phyloP scores from a whole-genome alignment of 2,797 vertebrate genomes.

The Lithobates pipiens region DNA sequence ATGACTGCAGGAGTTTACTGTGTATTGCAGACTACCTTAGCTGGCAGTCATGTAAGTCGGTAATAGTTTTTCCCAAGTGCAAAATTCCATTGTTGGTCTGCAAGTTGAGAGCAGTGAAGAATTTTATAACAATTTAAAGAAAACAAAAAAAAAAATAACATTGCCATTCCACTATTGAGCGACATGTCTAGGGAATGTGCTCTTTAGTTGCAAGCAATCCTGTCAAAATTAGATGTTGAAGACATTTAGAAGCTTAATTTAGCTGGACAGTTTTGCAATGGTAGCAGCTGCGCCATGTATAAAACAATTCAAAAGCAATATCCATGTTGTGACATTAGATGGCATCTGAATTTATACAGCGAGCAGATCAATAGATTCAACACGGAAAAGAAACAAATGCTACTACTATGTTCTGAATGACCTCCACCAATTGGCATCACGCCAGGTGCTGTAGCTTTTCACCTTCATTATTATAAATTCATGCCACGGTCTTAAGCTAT shows the following conservation, averaged over 20 bases:
- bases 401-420: conserved; percentile 40
- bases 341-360: conserved; percentile 51
- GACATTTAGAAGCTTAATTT: conserved; percentile 58
- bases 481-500: not conserved
- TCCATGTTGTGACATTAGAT: conserved; percentile 56
- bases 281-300: conserved; percentile 58
- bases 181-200: conserved; percentile 32
- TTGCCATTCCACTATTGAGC: conserved; percentile 23
- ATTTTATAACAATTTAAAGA: conserved; percentile 21
- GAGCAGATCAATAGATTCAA: conserved; percentile 47
- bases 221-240: conserved; percentile 56
- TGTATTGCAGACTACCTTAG: not conserved
- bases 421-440: conserved; percentile 22
- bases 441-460: conserved; percentile 15
- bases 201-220: conserved; percentile 28
- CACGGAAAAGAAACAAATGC: conserved; percentile 36
- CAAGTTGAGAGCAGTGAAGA: conserved; percentile 5
- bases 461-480: conserved; percentile 59
- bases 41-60: not conserved
- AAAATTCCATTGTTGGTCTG: conserved; percentile 4
- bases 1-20: not conserved
- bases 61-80: conserved; percentile 38
- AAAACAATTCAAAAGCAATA: conserved; percentile 54
- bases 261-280: conserved; percentile 45
- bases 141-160: conserved; percentile 39